Evolutionary conservation across 2,888 invertebrate species (phyloP).

Genomic region (Deroplatys truncata): DNA sequence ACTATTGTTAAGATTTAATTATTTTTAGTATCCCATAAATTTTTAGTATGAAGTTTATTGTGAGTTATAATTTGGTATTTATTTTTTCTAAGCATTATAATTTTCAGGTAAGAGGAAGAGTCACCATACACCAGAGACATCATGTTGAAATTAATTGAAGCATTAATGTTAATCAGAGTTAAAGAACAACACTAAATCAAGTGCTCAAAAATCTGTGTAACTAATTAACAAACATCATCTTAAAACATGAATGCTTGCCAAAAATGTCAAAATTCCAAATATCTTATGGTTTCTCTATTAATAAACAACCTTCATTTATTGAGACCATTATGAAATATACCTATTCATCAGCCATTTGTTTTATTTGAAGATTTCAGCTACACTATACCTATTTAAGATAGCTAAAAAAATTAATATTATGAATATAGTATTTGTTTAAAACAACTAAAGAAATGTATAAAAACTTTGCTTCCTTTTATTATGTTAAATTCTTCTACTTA

Average conservation of each 20-base stretch:
- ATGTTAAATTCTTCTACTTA: neutral
- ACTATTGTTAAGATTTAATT: neutral
- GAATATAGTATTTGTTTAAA: neutral
- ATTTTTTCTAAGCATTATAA: neutral
- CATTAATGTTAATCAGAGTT: neutral
- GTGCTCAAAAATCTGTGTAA: neutral
- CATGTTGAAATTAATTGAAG: neutral
- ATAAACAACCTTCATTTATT: neutral
- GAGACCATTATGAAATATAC: neutral
- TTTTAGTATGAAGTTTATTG: neutral
- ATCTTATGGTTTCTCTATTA: neutral
- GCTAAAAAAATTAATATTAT: neutral
- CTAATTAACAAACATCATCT: neutral
- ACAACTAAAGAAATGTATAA: neutral
- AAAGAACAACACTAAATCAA: neutral
- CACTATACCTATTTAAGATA: neutral
- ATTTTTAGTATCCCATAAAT: neutral
- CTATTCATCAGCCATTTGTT: too few species aligned
- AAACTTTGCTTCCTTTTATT: neutral
- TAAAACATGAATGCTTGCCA: neutral
- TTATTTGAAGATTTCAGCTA: neutral
- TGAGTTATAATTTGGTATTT: neutral
- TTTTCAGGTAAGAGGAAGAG: neutral
- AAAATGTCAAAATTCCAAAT: neutral
- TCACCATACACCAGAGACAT: neutral